Evolutionary conservation across 2,888 invertebrate species (phyloP).

Genomic region (Chalcosyrphus nemorum): DNA sequence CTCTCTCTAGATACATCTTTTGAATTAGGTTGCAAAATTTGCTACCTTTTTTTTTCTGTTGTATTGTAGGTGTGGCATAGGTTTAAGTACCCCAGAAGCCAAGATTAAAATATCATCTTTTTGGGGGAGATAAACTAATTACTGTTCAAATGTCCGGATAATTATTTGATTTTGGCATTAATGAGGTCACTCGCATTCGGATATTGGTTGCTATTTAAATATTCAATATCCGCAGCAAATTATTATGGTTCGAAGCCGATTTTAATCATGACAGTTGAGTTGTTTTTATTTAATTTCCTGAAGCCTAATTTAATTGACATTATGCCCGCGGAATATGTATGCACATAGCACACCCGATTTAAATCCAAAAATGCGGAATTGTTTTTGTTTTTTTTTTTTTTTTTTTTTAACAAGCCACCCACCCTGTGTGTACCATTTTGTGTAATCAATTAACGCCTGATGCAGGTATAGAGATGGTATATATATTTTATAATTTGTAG

Average conservation of each 20-base stretch:
- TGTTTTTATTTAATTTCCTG: constrained; percentile 31
- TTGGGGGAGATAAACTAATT: constrained; percentile 38
- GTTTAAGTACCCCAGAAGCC: background rate
- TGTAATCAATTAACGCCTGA: constrained; percentile 33
- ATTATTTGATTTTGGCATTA: background rate
- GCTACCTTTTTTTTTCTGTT: background rate
- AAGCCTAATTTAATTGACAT: constrained; percentile 2
- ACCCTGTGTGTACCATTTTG: background rate
- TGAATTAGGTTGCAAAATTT: background rate
- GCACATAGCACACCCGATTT: constrained; percentile 30
- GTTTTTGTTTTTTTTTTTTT: no score
- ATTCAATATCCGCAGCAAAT: constrained; percentile 41
- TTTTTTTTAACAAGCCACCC: no score
- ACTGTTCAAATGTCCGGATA: background rate
- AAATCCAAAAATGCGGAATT: constrained; percentile 14
- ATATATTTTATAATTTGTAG: background rate
- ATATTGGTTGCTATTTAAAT: constrained; percentile 17
- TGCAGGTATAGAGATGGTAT: background rate
- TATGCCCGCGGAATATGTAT: background rate
- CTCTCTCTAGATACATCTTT: constrained; percentile 30
- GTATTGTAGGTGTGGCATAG: constrained; percentile 52
- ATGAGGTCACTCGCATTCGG: constrained; percentile 14
- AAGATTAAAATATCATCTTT: constrained; percentile 21
- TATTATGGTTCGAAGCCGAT: background rate
- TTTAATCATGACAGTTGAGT: background rate